phyloP scores from a whole-genome alignment of 1,140 invertebrate genomes.

The Drosophila sp. region DNA sequence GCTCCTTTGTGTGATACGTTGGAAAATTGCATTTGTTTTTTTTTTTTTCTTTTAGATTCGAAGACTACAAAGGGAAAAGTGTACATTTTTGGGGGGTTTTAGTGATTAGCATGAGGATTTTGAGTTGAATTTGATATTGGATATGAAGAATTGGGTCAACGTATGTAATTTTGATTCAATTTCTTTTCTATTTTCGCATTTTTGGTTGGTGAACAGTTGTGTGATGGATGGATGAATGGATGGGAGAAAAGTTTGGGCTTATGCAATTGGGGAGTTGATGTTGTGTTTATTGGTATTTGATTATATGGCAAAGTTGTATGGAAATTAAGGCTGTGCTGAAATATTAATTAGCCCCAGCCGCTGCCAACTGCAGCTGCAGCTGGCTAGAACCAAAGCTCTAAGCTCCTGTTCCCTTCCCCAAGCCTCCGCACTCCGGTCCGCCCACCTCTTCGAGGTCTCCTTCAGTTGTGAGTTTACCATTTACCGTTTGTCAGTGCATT shows the following conservation, averaged over 20 bases:
- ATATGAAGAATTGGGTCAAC: conserved; percentile 5
- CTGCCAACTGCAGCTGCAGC: conserved; percentile 32
- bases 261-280: conserved; percentile 35
- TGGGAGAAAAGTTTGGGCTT: conserved; percentile 34
- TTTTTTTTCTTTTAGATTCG: neutral
- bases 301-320: conserved; percentile 1
- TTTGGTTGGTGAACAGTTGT: neutral
- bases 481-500: conserved; percentile 65
- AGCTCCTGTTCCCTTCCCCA: neutral
- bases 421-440: conserved; percentile 4
- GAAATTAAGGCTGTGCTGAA: conserved; percentile 41
- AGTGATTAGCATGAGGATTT: neutral
- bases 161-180: neutral
- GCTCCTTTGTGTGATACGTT: no score
- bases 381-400: conserved; percentile 12
- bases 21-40: neutral
- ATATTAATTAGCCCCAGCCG: conserved; percentile 71
- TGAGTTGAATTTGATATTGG: neutral
- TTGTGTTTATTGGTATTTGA: conserved; percentile 7
- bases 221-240: conserved; percentile 11
- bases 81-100: neutral
- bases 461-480: conserved; percentile 13
- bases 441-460: neutral
- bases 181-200: neutral
- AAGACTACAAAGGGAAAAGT: neutral